Evolutionary conservation across 1,140 invertebrate genomes (phyloP).

Genomic region (Euschistus heros): DNA sequence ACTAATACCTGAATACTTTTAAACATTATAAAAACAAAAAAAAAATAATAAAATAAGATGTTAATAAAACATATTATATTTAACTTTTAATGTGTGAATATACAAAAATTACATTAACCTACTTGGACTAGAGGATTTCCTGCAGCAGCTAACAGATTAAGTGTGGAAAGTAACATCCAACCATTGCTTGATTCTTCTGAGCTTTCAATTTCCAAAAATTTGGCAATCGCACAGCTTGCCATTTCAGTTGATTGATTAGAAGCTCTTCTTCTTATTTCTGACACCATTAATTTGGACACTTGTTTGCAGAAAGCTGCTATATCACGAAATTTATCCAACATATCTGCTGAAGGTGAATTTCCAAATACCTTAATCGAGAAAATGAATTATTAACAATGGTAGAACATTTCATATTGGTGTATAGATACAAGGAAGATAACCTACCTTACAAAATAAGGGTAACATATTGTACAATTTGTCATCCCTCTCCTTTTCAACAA

Average conservation of each 20-base stretch:
- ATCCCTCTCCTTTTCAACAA: conserved; percentile 75
- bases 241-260: conserved; percentile 92
- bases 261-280: conserved; percentile 82
- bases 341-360: conserved; percentile 75
- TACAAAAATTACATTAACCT: not conserved
- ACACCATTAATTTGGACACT: conserved; percentile 89
- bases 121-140: conserved; percentile 67
- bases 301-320: conserved; percentile 86
- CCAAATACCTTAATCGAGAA: conserved; percentile 66
- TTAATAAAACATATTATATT: conserved; percentile 17
- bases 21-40: no score
- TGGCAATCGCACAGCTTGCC: conserved; percentile 89
- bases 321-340: conserved; percentile 93
- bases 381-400: no score
- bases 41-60: not conserved
- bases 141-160: conserved; percentile 81
- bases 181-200: conserved; percentile 88
- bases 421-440: not conserved
- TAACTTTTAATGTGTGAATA: conserved; percentile 17
- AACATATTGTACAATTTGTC: conserved; percentile 96
- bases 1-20: no score
- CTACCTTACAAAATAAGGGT: conserved; percentile 93
- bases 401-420: no score
- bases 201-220: conserved; percentile 88
- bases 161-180: conserved; percentile 86